Evolutionary conservation across 2,888 invertebrate species (phyloP), one percentile per base, ranked within the genome.

Genomic region (Sympetrum striolatum): DNA sequence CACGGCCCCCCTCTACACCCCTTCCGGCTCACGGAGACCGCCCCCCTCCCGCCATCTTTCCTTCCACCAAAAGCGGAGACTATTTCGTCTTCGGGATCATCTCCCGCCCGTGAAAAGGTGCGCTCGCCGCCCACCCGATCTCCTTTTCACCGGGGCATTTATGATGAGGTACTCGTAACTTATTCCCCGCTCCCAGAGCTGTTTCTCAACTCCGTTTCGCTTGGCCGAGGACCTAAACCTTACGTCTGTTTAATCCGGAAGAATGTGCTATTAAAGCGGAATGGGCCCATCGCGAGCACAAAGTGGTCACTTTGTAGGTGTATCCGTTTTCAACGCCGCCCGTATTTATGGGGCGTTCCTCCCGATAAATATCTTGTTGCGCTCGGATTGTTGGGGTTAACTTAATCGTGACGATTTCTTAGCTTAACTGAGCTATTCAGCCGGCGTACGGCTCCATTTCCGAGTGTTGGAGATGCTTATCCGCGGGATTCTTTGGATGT

Each of bases 321-420:
- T 58, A 82, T 82, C 82, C 82, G 18, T 82, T 82, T 58, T 58
- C 53, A 39, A n/a, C 80, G 80, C 80, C 80, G 25, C 25, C 81
- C 31, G 48, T 82, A 82, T 82, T 82, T 82, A 82, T 82, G 82
- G 35, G 82, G 12, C 82, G 44, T 25, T 15, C 82, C 35, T 18
- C 18, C 58, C 31, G 82, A 82, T 82, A 82, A 82, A 58, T 58
- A 82, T 58, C 58, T 82, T 82, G 82, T 82, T 53, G 81, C n/a
- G 81, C 53, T 35, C 35, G 58, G 18, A 82, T 31, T 58, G 82
- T 48, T 35, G 31, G 58, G 58, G 82, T 82, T 58, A 58, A 82
- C 82, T 58, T 58, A 82, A 58, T 82, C 82, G 82, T 58, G 82
- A 82, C 82, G 82, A 82, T 58, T 82, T 58, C 35, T 58, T 53